Evolutionary conservation across 2,113 vertebrate genomes (phyloP), one percentile per base, ranked within the genome.

Genomic region (Cololabis saira): DNA sequence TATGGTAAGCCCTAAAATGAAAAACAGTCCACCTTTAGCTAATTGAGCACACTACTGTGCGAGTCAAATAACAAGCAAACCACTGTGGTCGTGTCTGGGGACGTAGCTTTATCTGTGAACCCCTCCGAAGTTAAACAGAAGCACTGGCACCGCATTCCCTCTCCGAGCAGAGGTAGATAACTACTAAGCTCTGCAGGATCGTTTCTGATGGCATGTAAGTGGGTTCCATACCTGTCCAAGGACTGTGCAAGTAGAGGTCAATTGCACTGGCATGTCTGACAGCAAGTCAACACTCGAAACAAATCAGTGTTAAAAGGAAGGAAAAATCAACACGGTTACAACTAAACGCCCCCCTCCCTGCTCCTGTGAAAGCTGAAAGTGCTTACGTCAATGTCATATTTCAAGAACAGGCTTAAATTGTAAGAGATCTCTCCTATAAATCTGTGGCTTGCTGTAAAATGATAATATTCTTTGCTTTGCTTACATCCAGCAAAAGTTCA

Each of bases 201-300:
- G 76, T 83, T 84, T 89, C 89, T 91, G 82, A 87, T 92, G 90
- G 89, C 87, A 83, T 83, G 74, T 52, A 61, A 78, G 65, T n/a
- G 57, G 70, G 77, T 80, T 82, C 84, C 30, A 62, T 71, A 71
- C 68, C 74, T 71, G 63, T 86, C 71, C 48, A 50, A 77, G 67
- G 75, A 62, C 81, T 72, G 72, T 56, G 53, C 67, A 81, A 37
- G 19, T 59, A 86, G 78, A 83, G 87, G 84, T 89, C 84, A 80
- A 52, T 55, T 80, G 44, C 44, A 49, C 50, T 72, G 44, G 70
- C 21, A 51, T 51, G 27, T 54, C 42, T 17, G 30, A 67, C 52
- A 21, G 57, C 58, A 66, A 70, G 63, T 63, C 9, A 40, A 33
- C 63, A 44, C 43, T 58, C 9, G 37, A 17, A 65, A 56, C 61